phyloP scores from a whole-genome alignment of 2,113 vertebrate genomes.

The Thomomys bottae region DNA sequence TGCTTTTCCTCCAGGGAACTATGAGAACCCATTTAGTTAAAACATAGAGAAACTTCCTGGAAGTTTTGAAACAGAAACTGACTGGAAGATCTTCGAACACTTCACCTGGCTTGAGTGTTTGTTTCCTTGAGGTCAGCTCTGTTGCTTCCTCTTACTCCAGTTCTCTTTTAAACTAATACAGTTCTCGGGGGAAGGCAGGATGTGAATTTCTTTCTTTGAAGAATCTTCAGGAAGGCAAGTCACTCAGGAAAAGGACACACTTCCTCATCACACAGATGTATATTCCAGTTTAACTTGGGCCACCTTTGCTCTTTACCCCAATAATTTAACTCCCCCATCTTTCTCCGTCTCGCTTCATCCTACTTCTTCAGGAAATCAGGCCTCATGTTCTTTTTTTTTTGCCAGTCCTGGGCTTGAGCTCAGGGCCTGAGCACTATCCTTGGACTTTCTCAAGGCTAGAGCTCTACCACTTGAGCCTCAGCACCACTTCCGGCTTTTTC shows the following conservation, averaged over 20 bases:
- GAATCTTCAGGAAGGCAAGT: background rate
- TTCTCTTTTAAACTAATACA: background rate
- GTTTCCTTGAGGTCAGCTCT: background rate
- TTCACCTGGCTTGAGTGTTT: background rate
- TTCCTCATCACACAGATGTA: background rate
- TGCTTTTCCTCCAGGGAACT: background rate
- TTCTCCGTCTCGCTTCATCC: no score
- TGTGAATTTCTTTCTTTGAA: background rate
- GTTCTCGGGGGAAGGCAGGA: background rate
- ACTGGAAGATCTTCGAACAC: background rate
- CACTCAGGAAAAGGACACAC: background rate
- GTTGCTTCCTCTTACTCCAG: background rate
- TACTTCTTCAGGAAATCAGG: no score
- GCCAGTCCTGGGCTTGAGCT: no score
- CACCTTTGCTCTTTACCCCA: background rate
- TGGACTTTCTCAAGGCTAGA: no score
- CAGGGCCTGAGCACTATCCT: no score
- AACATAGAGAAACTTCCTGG: background rate
- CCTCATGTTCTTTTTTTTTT: no score
- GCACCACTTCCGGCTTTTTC: no score
- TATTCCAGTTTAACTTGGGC: background rate
- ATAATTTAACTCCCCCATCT: background rate
- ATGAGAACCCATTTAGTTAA: background rate
- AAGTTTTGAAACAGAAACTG: background rate
- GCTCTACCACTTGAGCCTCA: no score